Percentiles rank a stretch among this genome's conserved stretches.
Evolutionary conservation across 2,797 vertebrate genomes (phyloP).

Genomic region (Columba guinea): DNA sequence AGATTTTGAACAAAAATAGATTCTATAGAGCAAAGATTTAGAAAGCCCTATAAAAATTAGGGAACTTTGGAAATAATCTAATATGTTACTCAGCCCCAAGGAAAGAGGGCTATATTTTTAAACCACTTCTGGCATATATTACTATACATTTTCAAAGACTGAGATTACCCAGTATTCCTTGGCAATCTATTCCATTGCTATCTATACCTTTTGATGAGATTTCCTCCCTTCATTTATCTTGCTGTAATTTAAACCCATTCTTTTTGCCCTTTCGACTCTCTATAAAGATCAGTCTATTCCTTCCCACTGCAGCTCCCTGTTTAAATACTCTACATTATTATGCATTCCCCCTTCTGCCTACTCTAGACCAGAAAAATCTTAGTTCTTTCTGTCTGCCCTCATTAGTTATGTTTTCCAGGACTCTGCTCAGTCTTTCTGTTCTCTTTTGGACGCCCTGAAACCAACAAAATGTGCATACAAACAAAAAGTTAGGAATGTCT

Average conservation of each 20-base stretch:
- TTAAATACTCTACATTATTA: background rate
- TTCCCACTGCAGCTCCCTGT: background rate
- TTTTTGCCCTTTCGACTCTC: background rate
- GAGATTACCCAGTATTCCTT: background rate
- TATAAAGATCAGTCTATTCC: background rate
- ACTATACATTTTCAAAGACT: background rate
- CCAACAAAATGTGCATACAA: background rate
- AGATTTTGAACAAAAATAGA: background rate
- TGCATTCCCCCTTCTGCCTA: background rate
- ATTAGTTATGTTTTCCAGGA: background rate
- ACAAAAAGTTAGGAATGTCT: background rate
- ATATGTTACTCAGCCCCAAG: background rate
- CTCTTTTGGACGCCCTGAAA: background rate
- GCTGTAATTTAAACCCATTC: background rate
- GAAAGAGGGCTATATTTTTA: background rate
- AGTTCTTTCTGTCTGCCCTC: background rate
- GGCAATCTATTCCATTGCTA: background rate
- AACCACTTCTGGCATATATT: background rate
- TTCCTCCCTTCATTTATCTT: background rate
- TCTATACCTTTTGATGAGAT: background rate
- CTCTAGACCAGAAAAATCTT: background rate
- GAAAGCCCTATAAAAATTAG: background rate
- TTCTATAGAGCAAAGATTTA: background rate
- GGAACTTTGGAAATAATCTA: background rate
- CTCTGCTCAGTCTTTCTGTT: background rate